Base-by-base conservation (phyloP, 2,797 vertebrate species). In the Naso thynnoides region DNA sequence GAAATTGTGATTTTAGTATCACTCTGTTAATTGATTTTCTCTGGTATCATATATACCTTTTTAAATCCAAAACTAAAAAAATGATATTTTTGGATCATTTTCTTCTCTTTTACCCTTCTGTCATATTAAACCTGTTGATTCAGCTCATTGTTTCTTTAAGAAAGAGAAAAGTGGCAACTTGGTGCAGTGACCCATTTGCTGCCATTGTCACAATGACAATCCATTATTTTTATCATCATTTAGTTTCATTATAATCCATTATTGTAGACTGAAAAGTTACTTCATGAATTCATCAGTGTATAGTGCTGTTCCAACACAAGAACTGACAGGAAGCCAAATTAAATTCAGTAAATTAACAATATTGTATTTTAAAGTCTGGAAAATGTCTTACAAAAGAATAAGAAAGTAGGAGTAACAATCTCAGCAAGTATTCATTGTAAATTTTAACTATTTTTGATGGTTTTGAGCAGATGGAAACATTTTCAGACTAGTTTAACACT, bases 371-470 rank as follows among this genome's bases (percentile, higher is more conserved):
- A 15, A 44, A 39, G 3, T 62, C 19, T 21, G 16, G 24, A n/a
- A 68, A 53, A 6, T 29, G 15, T 50, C 10, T 39, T 5, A 33
- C 18, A 0, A 54, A 58, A 64, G 4, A 41, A 55, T 39, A 54
- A 24, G 33, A 49, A 42, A 36, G 39, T n/a, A 23, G 33, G 10
- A 36, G 2, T 21, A 56, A 29, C 21, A 53, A 29, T 52, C 10
- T 31, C 29, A 52, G 26, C 6, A 62, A 56, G 5, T 47, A 44
- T 56, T 31, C 1, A 8, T 45, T 69, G n/a, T 29, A 47, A 70
- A 44, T 67, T 26, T 65, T 21, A 23, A 21, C 8, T 18, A 53
- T 54, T 72, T n/a, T n/a, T n/a, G n/a, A n/a, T n/a, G n/a, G n/a
- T n/a, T n/a, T n/a, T n/a, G n/a, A n/a, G n/a, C n/a, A n/a, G n/a